Evolutionary conservation across 2,113 vertebrate species (phyloP).

Genomic region (Ondatra zibethicus): DNA sequence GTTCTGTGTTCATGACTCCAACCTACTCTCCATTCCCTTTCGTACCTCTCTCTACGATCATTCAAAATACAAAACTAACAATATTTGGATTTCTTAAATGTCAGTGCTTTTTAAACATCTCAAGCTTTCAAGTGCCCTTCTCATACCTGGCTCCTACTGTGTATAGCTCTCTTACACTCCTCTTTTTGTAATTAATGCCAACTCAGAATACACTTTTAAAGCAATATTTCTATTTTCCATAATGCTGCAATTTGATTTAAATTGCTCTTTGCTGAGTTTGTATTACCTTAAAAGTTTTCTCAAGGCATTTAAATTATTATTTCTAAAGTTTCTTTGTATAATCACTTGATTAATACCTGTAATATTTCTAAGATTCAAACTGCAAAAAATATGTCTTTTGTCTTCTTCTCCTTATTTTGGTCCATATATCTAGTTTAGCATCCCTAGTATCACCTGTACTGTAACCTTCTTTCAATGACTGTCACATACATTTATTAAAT

Average conservation of each 20-base stretch:
- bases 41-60: not conserved
- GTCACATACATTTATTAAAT: not conserved
- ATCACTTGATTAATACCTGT: not conserved
- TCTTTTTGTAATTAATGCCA: not conserved
- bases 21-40: not conserved
- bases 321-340: not conserved
- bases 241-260: not conserved
- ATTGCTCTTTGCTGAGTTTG: not conserved
- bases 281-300: not conserved
- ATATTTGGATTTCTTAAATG: not conserved
- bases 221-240: not conserved
- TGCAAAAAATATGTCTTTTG: not conserved
- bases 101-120: not conserved
- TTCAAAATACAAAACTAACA: not conserved
- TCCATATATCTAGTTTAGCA: not conserved
- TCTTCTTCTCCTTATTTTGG: not conserved
- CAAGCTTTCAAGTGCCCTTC: not conserved
- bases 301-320: not conserved
- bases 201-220: not conserved
- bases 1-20: not conserved
- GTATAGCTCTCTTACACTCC: not conserved
- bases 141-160: not conserved
- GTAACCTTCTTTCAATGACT: not conserved
- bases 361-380: not conserved
- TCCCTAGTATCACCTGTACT: rapidly evolving